Base-by-base conservation (phyloP, 2,888 invertebrate genomes). In the Cabera pusaria region DNA sequence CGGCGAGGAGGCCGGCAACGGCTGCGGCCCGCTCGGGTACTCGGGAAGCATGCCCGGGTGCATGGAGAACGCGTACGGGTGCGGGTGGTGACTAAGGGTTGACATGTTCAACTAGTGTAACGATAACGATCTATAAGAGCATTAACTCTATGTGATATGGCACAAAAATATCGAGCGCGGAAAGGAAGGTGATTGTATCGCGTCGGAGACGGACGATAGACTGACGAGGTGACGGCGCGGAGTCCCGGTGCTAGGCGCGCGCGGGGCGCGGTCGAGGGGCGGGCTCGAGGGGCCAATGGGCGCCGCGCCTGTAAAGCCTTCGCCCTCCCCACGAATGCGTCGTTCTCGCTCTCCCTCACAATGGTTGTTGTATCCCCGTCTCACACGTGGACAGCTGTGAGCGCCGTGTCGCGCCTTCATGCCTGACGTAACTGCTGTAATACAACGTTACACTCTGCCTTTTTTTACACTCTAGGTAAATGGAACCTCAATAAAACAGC, bases 1-100 rank as follows among this genome's bases (percentile, higher is more conserved):
- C 28, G 90, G 88, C 2, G 90, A 89, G 3, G 81, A 76, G 0
- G 88, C 80, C 19, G 87, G 83, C 56, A 87, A 65, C 50, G 85
- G 87, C 56, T 82, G 88, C 53, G 81, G 86, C 19, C 58, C 73
- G 53, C 75, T 79, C 45, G 80, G 74, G 43, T 87, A 88, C 40
- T 88, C 88, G 58, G 81, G 81, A 52, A 89, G 57, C 89, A 89
- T 87, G 48, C 86, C 80, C 24, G 79, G 85, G 39, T 89, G 89
- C 83, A 89, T 84, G 37, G 88, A 82, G 53, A 90, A 90, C 70
- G 88, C 89, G 74, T 90, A 90, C 59, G 87, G 89, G 45, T 89
- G 90, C 56, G 89, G 89, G 44, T 89, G 90, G 56, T 90, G 90
- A 60, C 90, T 86, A 40, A 90, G 59, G 25, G 89, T 89, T 52